Conservation (phyloP, 2,888 invertebrate genomes). For the Chymomyza procnemis region DNA sequence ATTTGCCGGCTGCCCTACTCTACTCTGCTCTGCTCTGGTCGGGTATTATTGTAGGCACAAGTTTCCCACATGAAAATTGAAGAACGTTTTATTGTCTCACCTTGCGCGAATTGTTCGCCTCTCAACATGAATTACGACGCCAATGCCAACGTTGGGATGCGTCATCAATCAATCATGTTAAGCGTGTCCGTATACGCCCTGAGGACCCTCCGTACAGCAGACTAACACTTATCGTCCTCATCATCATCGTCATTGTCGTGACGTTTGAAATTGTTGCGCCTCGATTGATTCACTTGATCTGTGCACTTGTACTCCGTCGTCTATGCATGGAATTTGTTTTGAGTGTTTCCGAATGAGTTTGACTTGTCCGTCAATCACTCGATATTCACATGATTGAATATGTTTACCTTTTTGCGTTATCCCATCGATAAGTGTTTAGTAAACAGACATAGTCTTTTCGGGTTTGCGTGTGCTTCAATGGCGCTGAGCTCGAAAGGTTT, state of each 20-base stretch:
- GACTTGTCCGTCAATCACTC: slow-evolving; percentile 49
- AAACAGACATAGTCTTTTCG: not conserved
- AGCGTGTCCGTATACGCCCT: slow-evolving; percentile 50
- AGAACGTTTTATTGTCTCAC: slow-evolving; percentile 58
- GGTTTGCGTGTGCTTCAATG: not conserved
- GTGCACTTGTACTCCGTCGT: slow-evolving; percentile 5
- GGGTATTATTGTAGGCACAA: slow-evolving; percentile 19
- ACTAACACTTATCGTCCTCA: slow-evolving; percentile 50
- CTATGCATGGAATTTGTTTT: slow-evolving; percentile 12
- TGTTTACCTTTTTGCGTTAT: slow-evolving; percentile 54
- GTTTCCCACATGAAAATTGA: slow-evolving; percentile 30
- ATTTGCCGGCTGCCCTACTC: not conserved
- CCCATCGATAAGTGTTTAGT: not conserved
- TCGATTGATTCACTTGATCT: slow-evolving; percentile 52
- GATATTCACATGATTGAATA: slow-evolving; percentile 45
- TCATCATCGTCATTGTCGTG: slow-evolving; percentile 26
- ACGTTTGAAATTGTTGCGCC: slow-evolving; percentile 24
- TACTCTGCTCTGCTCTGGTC: slow-evolving; percentile 16
- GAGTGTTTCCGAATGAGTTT: slow-evolving; percentile 11
- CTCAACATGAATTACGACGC: slow-evolving; percentile 67
- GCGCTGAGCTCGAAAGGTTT: not conserved
- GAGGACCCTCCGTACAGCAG: slow-evolving; percentile 41
- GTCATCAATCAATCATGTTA: slow-evolving; percentile 64
- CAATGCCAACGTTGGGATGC: slow-evolving; percentile 33
- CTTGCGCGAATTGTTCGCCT: slow-evolving; percentile 62